Evolutionary conservation across 2,888 invertebrate genomes (phyloP), one percentile per base, ranked within the genome.

Genomic region (Ephialtes manifestator): DNA sequence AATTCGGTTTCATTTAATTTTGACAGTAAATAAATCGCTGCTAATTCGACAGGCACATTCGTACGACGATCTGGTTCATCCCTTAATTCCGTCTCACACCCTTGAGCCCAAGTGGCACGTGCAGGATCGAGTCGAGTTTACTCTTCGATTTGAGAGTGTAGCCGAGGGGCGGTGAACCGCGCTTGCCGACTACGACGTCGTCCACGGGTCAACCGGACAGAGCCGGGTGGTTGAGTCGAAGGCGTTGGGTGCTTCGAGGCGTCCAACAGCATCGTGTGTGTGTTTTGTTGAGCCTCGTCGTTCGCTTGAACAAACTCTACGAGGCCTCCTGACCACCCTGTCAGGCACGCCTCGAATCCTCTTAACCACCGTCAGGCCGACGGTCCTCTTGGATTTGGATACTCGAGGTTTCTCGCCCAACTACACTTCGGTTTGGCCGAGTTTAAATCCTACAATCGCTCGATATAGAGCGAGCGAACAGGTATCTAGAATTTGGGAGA

Each of bases 321-420:
- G 89, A 89, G 90, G 88, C 89, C 89, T 88, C 81, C 89, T 89
- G 90, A 89, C 90, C 89, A 88, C 87, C 89, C 89, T 89, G 89
- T 89, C 68, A 48, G 63, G 31, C n/a, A 60, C 60, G 63, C 63
- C 35, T 63, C 58, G 58, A 28, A 24, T 24, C 58, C 55, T 24
- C 28, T 58, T 28, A 28, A 58, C 58, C 20, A 24, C 55, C 55
- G 53, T 55, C 24, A 20, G 24, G 24, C 20, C 55, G 58, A 15
- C 13, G 28, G 15, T 28, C 28, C 11, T 28, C 58, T 11, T 58
- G 28, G 58, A 15, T 15, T 24, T 58, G 28, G 58, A 28, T 28
- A 28, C 24, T 24, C 58, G 58, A 24, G 58, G 58, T 58, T 58
- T 28, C 24, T 28, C 58, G 58, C 58, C 28, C 28, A 28, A 28